Conservation (phyloP, 2,888 invertebrate genomes). For the Barypeithes pellucidus region DNA sequence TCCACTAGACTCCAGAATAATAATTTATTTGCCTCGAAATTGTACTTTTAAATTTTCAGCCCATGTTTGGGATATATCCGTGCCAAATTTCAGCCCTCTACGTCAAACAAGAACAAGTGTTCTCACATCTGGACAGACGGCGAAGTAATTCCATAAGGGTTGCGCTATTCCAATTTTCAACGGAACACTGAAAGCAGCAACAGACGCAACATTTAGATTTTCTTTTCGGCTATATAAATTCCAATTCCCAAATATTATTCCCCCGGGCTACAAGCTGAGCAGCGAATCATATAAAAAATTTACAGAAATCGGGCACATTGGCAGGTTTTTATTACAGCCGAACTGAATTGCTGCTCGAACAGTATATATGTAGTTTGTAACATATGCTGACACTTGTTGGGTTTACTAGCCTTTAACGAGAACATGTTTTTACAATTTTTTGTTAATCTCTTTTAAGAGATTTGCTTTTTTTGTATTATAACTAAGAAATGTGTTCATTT, state of each 20-base stretch:
- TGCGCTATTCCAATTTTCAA: no score
- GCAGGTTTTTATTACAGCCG: background rate
- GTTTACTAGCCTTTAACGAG: background rate
- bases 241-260: background rate
- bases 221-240: background rate
- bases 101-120: no score
- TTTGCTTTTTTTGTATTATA: no score
- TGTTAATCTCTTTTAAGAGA: no score
- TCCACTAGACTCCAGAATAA: no score
- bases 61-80: no score
- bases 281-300: conserved; percentile 6
- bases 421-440: background rate
- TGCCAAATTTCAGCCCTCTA: no score
- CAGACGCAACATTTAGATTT: background rate
- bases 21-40: no score
- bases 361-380: background rate
- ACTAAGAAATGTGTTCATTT: no score
- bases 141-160: no score
- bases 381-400: conserved; percentile 1
- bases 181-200: background rate
- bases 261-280: background rate
- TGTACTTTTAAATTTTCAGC: no score
- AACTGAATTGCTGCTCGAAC: background rate
- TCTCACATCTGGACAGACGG: no score
- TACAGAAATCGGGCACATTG: background rate